These are phyloP conservation scores for Drosophila nannoptera DNA, from an alignment of 1,140 invertebrate genomes.

Conservation along the genomic window DNA sequence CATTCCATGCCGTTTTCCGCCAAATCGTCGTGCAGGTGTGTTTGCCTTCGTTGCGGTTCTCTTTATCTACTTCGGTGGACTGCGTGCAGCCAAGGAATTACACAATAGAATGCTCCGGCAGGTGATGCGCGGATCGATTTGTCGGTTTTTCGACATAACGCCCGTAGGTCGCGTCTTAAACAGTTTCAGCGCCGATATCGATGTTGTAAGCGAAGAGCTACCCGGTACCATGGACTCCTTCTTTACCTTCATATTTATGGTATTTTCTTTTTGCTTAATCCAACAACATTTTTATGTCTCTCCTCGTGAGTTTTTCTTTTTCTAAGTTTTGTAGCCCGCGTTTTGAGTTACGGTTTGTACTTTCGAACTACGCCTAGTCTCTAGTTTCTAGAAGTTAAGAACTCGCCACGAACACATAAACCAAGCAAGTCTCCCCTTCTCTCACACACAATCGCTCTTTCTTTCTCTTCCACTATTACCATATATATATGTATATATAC, in stretches of 20 bases:
- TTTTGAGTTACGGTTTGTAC: conserved; percentile 67
- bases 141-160: conserved; percentile 91
- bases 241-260: conserved; percentile 86
- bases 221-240: conserved; percentile 85
- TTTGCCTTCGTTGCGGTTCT: conserved; percentile 85
- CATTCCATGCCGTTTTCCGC: conserved; percentile 38
- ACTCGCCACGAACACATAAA: background rate
- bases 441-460: conserved; percentile 7
- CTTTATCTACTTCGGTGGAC: conserved; percentile 84
- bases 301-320: conserved; percentile 49
- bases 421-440: conserved; percentile 15
- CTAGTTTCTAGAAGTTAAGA: conserved; percentile 35
- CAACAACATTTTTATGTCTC: conserved; percentile 79
- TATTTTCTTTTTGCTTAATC: conserved; percentile 77
- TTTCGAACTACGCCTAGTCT: conserved; percentile 11
- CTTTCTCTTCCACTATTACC: conserved; percentile 5
- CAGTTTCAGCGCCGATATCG: conserved; percentile 91
- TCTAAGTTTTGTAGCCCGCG: conserved; percentile 58
- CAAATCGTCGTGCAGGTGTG: conserved; percentile 80
- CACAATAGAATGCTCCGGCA: conserved; percentile 84
- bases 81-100: conserved; percentile 85
- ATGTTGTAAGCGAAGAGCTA: conserved; percentile 87
- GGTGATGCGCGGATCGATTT: conserved; percentile 85
- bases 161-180: conserved; percentile 91
- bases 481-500: conserved; percentile 5